These are phyloP conservation scores for Perodicticus potto DNA, from an alignment of 2,797 vertebrate genomes.

Conservation along the genomic window DNA sequence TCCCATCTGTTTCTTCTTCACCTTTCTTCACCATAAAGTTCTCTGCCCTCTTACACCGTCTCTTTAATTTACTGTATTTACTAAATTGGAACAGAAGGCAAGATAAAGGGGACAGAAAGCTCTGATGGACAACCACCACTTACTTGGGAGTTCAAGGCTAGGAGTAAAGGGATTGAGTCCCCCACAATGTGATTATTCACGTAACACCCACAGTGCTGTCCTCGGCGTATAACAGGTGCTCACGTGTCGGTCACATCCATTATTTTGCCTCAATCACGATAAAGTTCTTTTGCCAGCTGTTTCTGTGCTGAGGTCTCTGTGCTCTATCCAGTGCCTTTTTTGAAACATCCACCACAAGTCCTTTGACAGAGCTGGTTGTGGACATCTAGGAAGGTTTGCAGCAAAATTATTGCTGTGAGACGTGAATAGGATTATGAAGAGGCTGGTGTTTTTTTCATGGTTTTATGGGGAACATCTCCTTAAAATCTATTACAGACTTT, in stretches of 20 bases:
- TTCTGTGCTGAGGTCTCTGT: not conserved
- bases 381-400: not conserved
- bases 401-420: not conserved
- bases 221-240: not conserved
- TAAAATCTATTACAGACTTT: not conserved
- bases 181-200: not conserved
- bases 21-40: constrained; percentile 34
- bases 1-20: constrained; percentile 14
- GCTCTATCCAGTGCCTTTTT: not conserved
- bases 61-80: not conserved
- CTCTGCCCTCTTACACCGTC: not conserved
- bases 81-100: not conserved
- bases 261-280: not conserved
- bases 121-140: not conserved
- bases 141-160: constrained; percentile 1
- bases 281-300: not conserved
- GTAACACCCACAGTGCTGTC: not conserved
- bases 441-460: not conserved
- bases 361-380: not conserved
- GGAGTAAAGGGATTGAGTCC: not conserved
- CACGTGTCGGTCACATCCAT: not conserved
- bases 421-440: not conserved
- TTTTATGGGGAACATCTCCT: not conserved
- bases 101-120: not conserved
- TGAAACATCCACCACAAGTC: not conserved